These are phyloP conservation scores for Erebia ligea DNA, from an alignment of 2,888 invertebrate species.

Conservation along the genomic window DNA sequence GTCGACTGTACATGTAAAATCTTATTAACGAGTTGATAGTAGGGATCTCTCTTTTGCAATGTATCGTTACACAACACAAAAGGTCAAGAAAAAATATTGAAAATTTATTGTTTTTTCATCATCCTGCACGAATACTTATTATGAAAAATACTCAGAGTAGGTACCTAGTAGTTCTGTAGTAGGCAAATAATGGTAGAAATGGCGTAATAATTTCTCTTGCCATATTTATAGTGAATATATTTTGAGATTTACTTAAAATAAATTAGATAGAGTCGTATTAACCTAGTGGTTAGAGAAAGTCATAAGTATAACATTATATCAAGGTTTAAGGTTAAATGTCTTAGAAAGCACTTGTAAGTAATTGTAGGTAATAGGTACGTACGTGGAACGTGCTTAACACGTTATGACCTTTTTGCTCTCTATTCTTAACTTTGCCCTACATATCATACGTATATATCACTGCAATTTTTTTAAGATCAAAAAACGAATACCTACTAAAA, in stretches of 20 bases:
- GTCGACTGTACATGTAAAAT: slow-evolving; percentile 6
- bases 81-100: not conserved
- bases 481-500: too few relatives aligned
- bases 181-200: too few relatives aligned
- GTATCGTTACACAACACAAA: slow-evolving; percentile 6
- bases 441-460: not conserved
- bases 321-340: slow-evolving; percentile 3
- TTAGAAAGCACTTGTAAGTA: slow-evolving; percentile 7
- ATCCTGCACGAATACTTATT: not conserved
- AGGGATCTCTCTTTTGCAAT: slow-evolving; percentile 5
- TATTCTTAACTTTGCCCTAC: not conserved
- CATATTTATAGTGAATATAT: not conserved
- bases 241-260: not conserved
- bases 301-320: too few relatives aligned
- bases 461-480: too few relatives aligned
- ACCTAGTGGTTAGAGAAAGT: slow-evolving; percentile 8
- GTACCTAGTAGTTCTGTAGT: not conserved
- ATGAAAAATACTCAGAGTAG: not conserved
- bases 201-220: too few relatives aligned
- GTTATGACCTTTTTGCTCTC: slow-evolving; percentile 1
- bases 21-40: not conserved
- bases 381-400: slow-evolving; percentile 3
- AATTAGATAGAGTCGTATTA: not conserved
- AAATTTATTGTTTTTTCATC: not conserved
- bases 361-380: not conserved